Base-by-base conservation (phyloP, 1,140 invertebrate genomes). In the Sarcophaga peregrina region DNA sequence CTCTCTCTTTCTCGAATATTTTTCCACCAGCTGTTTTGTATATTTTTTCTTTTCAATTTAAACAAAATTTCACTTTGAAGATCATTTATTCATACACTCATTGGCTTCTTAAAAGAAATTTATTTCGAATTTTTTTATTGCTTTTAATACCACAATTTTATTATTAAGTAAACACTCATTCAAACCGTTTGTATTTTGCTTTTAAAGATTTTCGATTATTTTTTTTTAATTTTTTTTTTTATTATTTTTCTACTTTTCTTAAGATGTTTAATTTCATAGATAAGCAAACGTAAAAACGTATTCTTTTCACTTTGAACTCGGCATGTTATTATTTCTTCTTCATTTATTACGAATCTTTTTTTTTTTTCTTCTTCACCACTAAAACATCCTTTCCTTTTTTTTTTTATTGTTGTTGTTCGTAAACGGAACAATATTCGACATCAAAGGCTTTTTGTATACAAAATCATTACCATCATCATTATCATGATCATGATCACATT, bases 231-330 rank as follows among this genome's bases (percentile, higher is more conserved):
- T 68, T 54, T 54, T 54, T 11, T 73, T 52, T 52, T 13, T 1
- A 52, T 52, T 10, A 52, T 52, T 73, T 75, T 37, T 17, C n/a
- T 50, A 52, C 47, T 17, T 17, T 11, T 50, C 5, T 76, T 47
- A 17, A 78, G 47, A 50, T 47, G 73, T 78, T 52, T 78, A 78
- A 78, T 78, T 78, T 78, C 75, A 78, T 78, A 78, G 17, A 50
- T 52, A 78, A 78, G 50, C 75, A 78, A 76, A 37, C 47, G 45
- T 15, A 52, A 47, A 78, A 76, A 37, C 47, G 45, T 15, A 52
- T 52, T 37, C 25, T 37, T 2, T 78, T 78, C 75, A 78, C 75
- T 78, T 78, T 78, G 75, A 78, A 78, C 47, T 78, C 47, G 17
- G 17, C 62, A n/a, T 68, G 62, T 68, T 68, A 68, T 68, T 68